Percentiles rank a stretch among this genome's conserved stretches.
Conservation (phyloP, 2,888 invertebrate species). For the Phymatocera aterrima region DNA sequence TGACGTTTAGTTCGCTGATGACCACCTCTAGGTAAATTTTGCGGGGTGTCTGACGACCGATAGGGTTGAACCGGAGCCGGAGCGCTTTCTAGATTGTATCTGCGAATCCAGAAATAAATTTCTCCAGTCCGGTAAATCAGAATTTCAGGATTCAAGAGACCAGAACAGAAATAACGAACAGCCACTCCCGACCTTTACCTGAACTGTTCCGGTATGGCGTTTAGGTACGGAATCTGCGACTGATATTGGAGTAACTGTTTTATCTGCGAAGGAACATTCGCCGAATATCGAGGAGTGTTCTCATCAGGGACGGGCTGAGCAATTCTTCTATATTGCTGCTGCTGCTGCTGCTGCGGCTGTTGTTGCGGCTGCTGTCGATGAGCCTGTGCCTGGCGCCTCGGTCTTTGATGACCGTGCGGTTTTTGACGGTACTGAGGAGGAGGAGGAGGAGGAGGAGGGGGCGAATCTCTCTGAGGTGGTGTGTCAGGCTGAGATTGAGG, state of each 20-base stretch:
- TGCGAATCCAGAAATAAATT: not conserved
- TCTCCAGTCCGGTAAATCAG: not conserved
- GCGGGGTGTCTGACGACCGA: not conserved
- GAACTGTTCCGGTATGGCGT: slow-evolving; percentile 68
- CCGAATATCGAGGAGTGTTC: slow-evolving; percentile 57
- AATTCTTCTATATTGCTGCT: slow-evolving; percentile 31
- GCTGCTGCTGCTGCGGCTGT: slow-evolving; percentile 2
- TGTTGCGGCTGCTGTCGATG: slow-evolving; percentile 22
- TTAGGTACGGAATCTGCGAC: slow-evolving; percentile 68
- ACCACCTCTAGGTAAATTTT: slow-evolving; percentile 46
- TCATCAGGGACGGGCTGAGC: slow-evolving; percentile 32
- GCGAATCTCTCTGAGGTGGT: slow-evolving; percentile 3
- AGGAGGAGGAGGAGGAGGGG: not conserved
- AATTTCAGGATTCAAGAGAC: not conserved
- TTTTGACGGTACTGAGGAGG: slow-evolving; percentile 41
- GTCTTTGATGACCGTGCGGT: slow-evolving; percentile 56
- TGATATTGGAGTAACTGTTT: slow-evolving; percentile 68
- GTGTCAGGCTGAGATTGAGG: slow-evolving; percentile 36
- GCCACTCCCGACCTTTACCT: no score
- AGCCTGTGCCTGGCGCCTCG: slow-evolving; percentile 38
- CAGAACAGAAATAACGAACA: not conserved
- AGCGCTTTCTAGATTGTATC: slow-evolving; percentile 25
- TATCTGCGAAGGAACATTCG: slow-evolving; percentile 67
- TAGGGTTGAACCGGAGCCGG: slow-evolving; percentile 24
- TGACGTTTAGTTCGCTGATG: slow-evolving; percentile 60